phyloP scores from a whole-genome alignment of 2,888 invertebrate species.

The Ormyrus rosae region DNA sequence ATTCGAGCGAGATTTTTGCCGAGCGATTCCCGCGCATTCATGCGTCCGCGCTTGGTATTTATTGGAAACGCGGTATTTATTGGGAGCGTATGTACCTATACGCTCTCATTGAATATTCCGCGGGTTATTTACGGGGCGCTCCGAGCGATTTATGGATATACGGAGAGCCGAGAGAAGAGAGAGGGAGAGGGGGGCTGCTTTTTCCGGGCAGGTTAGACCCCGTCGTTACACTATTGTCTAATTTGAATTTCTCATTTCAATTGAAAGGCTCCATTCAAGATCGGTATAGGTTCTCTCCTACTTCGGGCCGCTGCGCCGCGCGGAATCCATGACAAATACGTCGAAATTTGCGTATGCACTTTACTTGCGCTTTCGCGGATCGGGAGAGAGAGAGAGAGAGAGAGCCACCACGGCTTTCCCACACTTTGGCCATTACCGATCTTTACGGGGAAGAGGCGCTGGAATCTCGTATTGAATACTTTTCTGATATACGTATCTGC shows the following conservation, averaged over 20 bases:
- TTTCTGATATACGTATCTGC: no score
- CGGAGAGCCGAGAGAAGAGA: not conserved
- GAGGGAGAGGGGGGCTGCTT: not conserved
- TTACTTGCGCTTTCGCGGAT: conserved; percentile 21
- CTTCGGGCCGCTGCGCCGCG: no score
- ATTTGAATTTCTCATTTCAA: conserved; percentile 58
- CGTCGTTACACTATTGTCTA: conserved; percentile 55
- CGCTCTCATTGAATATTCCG: conserved; percentile 71
- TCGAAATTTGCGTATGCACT: conserved; percentile 37
- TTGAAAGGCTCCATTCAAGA: conserved; percentile 55
- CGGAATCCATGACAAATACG: conserved; percentile 50
- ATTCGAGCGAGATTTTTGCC: conserved; percentile 68
- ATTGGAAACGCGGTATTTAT: conserved; percentile 67
- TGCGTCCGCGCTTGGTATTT: conserved; percentile 71
- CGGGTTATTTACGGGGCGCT: conserved; percentile 69
- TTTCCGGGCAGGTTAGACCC: conserved; percentile 22
- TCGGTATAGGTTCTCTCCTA: conserved; percentile 14
- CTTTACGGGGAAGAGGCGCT: not conserved
- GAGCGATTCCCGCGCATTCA: conserved; percentile 67
- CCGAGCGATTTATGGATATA: not conserved
- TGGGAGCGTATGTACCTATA: conserved; percentile 49
- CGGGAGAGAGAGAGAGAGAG: not conserved
- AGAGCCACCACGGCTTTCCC: conserved; percentile 17
- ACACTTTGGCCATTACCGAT: conserved; percentile 1
- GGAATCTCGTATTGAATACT: no score